These are phyloP conservation scores for Nyctibius bracteatus DNA, from an alignment of 2,113 vertebrate genomes.

Conservation along the genomic window DNA sequence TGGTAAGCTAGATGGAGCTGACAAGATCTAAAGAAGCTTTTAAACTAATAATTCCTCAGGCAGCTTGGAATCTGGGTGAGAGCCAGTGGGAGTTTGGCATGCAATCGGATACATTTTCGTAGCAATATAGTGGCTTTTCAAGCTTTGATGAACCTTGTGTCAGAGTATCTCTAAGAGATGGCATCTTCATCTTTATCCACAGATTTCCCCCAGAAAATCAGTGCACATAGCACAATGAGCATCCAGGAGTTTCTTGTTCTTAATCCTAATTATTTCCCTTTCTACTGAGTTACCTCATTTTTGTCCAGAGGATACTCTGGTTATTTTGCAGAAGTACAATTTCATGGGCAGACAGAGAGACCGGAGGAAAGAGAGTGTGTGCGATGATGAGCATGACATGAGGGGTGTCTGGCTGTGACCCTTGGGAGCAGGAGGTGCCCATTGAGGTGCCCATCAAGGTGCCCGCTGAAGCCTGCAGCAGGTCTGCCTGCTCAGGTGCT, in stretches of 20 bases:
- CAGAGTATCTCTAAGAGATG: background rate
- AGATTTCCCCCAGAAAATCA: background rate
- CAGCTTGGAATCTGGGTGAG: background rate
- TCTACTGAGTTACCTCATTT: background rate
- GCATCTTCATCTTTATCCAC: background rate
- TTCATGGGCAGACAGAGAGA: background rate
- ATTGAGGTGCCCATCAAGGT: too few species aligned
- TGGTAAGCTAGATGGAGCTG: background rate
- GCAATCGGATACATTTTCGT: background rate
- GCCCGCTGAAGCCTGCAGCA: background rate
- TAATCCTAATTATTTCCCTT: background rate
- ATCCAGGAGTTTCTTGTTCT: background rate
- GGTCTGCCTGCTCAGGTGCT: background rate
- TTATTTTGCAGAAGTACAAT: background rate
- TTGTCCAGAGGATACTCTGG: background rate
- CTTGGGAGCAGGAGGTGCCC: background rate
- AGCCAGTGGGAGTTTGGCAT: conserved; percentile 1
- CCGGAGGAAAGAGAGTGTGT: fast-evolving
- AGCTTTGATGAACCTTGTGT: background rate
- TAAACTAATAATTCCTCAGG: background rate
- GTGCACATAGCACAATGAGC: background rate
- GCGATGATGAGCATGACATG: fast-evolving
- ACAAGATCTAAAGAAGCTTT: conserved; percentile 34
- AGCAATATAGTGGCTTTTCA: background rate
- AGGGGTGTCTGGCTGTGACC: background rate